Evolutionary conservation across 2,888 invertebrate species (phyloP).

Genomic region (Harpalus rubripes): DNA sequence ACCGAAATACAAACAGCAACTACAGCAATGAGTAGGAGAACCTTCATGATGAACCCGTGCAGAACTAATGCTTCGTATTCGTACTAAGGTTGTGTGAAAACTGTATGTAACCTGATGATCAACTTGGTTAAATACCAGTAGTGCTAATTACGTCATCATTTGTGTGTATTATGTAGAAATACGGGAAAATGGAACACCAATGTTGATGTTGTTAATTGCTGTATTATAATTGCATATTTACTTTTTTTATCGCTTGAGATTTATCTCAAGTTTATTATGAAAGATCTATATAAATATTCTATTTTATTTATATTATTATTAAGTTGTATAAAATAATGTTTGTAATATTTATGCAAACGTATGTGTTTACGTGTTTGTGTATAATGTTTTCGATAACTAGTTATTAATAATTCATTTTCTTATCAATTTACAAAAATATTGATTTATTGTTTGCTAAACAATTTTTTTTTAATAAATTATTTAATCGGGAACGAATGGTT

Average conservation of each 20-base stretch:
- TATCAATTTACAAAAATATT: too few species aligned
- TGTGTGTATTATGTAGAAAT: not conserved
- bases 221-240: slow-evolving; percentile 18
- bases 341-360: too few species aligned
- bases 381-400: too few species aligned
- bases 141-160: slow-evolving; percentile 3
- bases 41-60: slow-evolving; percentile 6
- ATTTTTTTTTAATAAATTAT: too few species aligned
- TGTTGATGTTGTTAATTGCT: not conserved
- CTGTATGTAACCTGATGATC: not conserved
- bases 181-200: slow-evolving; percentile 10
- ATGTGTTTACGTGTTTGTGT: too few species aligned
- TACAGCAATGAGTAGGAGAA: not conserved
- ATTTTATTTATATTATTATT: too few species aligned
- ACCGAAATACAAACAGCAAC: not conserved
- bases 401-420: too few species aligned
- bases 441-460: too few species aligned
- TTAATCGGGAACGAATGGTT: too few species aligned
- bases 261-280: not conserved
- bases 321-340: too few species aligned
- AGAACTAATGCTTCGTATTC: not conserved
- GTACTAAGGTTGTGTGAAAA: not conserved
- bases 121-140: slow-evolving; percentile 5
- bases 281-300: too few species aligned
- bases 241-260: slow-evolving; percentile 18